phyloP scores from a whole-genome alignment of 2,113 vertebrate genomes.

The Gymnobelideus leadbeateri region DNA sequence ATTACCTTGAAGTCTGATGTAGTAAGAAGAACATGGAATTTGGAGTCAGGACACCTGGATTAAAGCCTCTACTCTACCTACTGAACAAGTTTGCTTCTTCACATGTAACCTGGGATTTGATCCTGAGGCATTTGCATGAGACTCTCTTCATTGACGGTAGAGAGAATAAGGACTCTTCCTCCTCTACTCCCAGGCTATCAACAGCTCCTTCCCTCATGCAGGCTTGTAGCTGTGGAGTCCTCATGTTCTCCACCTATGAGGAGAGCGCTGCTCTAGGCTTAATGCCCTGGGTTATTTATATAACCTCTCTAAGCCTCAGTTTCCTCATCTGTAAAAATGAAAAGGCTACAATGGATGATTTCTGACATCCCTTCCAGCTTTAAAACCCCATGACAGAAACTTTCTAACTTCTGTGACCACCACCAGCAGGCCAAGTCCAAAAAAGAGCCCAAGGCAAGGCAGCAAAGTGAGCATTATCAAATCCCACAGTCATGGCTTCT shows the following conservation, averaged over 20 bases:
- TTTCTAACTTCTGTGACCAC: neutral
- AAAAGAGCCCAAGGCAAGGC: neutral
- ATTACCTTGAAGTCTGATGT: neutral
- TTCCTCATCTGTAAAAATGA: neutral
- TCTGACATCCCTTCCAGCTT: neutral
- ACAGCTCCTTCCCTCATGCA: neutral
- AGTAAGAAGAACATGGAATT: neutral
- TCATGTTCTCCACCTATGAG: neutral
- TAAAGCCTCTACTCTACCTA: neutral
- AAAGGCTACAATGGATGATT: neutral
- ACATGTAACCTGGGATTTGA: neutral
- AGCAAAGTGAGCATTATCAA: neutral
- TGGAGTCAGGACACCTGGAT: neutral
- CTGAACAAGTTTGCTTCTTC: neutral
- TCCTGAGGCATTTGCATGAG: neutral
- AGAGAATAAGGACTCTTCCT: neutral
- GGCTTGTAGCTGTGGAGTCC: neutral
- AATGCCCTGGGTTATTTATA: neutral
- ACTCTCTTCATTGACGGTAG: neutral
- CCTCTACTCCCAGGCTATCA: neutral
- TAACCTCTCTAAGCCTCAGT: neutral
- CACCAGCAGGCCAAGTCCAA: neutral
- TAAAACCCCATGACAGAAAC: neutral
- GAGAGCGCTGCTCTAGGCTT: neutral
- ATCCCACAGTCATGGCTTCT: neutral